Evolutionary conservation across 2,888 invertebrate species (phyloP).

Genomic region (Epistrophella euchroma): DNA sequence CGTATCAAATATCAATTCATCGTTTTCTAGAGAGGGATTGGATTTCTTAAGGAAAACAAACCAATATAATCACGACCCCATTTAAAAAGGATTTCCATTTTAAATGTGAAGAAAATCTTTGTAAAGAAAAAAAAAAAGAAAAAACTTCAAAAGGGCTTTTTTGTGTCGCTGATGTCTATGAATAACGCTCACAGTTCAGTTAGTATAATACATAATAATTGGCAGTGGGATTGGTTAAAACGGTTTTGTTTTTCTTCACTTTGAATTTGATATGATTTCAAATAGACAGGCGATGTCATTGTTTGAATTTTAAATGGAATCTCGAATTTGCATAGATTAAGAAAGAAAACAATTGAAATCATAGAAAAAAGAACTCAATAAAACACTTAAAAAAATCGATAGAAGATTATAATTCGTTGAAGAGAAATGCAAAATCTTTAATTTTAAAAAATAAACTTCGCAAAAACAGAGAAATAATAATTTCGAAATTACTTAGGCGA

Average conservation of each 20-base stretch:
- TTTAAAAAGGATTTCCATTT: conserved; percentile 69
- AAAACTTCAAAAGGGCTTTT: conserved; percentile 30
- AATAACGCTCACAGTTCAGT: conserved; percentile 37
- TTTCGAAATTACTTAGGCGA: no score
- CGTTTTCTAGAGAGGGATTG: conserved; percentile 59
- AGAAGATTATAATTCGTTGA: not conserved
- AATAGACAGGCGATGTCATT: conserved; percentile 46
- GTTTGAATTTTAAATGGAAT: conserved; percentile 45
- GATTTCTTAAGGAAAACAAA: conserved; percentile 64
- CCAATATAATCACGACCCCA: conserved; percentile 64
- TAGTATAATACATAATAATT: conserved; percentile 54
- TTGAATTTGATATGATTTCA: conserved; percentile 66
- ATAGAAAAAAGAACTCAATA: conserved; percentile 18
- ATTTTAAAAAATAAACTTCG: no score
- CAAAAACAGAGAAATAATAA: no score
- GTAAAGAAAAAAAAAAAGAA: not conserved
- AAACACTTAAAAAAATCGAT: conserved; percentile 32
- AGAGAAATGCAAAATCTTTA: not conserved
- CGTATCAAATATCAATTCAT: conserved; percentile 69
- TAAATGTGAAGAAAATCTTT: conserved; percentile 28
- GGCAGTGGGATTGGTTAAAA: conserved; percentile 50
- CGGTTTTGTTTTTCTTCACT: conserved; percentile 55
- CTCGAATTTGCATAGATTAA: conserved; percentile 46
- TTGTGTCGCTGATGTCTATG: conserved; percentile 33
- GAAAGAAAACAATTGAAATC: not conserved